These are phyloP conservation scores for Triplophysa rosa DNA, from an alignment of 2,113 vertebrate species.

Conservation along the genomic window DNA sequence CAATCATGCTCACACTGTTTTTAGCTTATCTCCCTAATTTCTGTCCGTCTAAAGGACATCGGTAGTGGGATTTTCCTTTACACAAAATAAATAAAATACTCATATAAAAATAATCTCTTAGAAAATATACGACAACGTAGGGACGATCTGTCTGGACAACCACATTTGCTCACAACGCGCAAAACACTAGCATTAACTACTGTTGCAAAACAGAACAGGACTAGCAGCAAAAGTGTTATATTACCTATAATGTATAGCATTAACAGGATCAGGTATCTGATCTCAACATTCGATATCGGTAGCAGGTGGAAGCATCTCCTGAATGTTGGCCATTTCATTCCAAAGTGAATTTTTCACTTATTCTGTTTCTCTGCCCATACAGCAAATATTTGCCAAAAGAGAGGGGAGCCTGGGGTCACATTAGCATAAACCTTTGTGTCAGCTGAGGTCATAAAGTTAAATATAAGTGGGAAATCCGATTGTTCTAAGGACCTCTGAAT, in stretches of 20 bases:
- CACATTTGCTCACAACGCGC: conserved; percentile 62
- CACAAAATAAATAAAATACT: conserved; percentile 91
- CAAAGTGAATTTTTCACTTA: conserved; percentile 64
- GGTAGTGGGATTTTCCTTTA: conserved; percentile 67
- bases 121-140: conserved; percentile 87
- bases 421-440: conserved; percentile 48
- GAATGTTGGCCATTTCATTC: conserved; percentile 41
- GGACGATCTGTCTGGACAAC: conserved; percentile 76
- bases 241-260: conserved; percentile 44
- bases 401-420: conserved; percentile 29
- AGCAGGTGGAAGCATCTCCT: conserved; percentile 56
- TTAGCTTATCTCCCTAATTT: conserved; percentile 46
- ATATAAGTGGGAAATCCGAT: conserved; percentile 34
- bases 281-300: conserved; percentile 69
- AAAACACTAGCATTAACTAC: conserved; percentile 55
- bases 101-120: conserved; percentile 99
- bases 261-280: conserved; percentile 53
- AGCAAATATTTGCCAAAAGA: conserved; percentile 45
- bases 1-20: conserved; percentile 30
- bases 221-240: conserved; percentile 84
- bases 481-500: conserved; percentile 2
- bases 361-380: conserved; percentile 39
- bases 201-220: conserved; percentile 48
- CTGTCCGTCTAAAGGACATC: conserved; percentile 57
- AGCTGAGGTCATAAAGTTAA: conserved; percentile 34